Evolutionary conservation across 2,113 vertebrate species (phyloP), one percentile per base, ranked within the genome.

Genomic region (Trematocara macrostoma): DNA sequence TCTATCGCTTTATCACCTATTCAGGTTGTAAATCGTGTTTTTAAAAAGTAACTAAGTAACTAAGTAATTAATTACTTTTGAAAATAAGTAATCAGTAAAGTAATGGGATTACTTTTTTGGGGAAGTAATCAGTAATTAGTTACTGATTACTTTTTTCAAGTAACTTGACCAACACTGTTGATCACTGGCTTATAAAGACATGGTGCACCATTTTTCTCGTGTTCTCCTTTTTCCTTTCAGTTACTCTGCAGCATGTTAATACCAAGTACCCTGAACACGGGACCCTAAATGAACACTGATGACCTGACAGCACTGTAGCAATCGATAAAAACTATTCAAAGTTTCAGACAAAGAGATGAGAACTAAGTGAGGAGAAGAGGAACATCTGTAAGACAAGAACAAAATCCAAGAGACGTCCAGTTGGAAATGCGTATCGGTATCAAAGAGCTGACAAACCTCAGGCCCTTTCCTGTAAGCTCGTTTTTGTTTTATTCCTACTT

Each of bases 401-500:
- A 11, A 18, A 76, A 31, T 76, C 42, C 7, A 4, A 49, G 64
- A 42, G 42, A 74, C 5, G 49, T 85, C 79, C 64, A 69, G 31
- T 40, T 82, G 26, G 11, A 51, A 38, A 71, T n/a, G 7, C 78
- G 49, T 5, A 0, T 57, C 49, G 61, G 45, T n/a, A 42, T 45
- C 40, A 26, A 16, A 31, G n/a, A 76, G 23, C 40, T 29, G 45
- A 69, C 59, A 88, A 83, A 92, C 55, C 81, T 56, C 61, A 71
- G 23, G 79, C 78, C 53, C 45, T 81, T 90, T 92, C 64, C 82
- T 81, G 74, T 83, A 47, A 88, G 45, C 67, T 71, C 7, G 31
- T 56, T 47, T 56, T 34, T 34, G 23, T 12, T 76, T 0, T 18
- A 12, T 6, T 38, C 47, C 71, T 80, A 45, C 55, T 84, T 82